phyloP scores from a whole-genome alignment of 2,888 invertebrate genomes.

The Clanis bilineata region DNA sequence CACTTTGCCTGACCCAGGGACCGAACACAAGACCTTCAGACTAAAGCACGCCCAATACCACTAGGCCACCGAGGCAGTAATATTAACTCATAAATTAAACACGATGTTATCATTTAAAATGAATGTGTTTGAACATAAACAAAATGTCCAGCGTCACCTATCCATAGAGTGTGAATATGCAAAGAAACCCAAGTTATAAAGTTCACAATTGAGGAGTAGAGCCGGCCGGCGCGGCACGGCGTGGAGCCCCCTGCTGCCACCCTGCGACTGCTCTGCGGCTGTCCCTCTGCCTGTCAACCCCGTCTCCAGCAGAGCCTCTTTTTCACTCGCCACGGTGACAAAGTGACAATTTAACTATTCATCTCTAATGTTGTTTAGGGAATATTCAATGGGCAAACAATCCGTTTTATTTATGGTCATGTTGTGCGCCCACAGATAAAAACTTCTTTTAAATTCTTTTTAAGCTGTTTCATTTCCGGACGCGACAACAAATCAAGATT shows the following conservation, averaged over 20 bases:
- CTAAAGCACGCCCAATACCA: too few relatives aligned
- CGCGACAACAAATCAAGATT: conserved; percentile 31
- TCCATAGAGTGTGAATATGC: conserved; percentile 3
- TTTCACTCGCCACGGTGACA: conserved; percentile 57
- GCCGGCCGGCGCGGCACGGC: conserved; percentile 36
- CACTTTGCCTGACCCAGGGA: too few relatives aligned
- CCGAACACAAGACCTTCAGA: too few relatives aligned
- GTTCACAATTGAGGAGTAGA: conserved; percentile 51
- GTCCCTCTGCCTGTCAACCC: conserved; percentile 48
- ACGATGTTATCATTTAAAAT: neutral
- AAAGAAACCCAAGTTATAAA: conserved; percentile 28
- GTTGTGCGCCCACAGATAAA: conserved; percentile 62
- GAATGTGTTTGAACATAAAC: neutral
- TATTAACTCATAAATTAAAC: neutral
- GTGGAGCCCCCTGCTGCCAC: conserved; percentile 38
- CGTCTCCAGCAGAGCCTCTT: conserved; percentile 53
- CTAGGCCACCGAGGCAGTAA: too few relatives aligned
- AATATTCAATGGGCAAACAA: conserved; percentile 70
- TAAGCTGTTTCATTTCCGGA: conserved; percentile 75
- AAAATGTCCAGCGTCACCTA: neutral
- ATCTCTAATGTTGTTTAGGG: conserved; percentile 76
- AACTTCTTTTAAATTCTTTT: conserved; percentile 57
- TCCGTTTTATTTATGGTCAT: conserved; percentile 70
- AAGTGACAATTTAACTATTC: conserved; percentile 78
- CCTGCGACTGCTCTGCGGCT: too few relatives aligned